These are phyloP conservation scores for Zeugodacus cucurbitae DNA, from an alignment of 1,140 invertebrate genomes.

Conservation along the genomic window DNA sequence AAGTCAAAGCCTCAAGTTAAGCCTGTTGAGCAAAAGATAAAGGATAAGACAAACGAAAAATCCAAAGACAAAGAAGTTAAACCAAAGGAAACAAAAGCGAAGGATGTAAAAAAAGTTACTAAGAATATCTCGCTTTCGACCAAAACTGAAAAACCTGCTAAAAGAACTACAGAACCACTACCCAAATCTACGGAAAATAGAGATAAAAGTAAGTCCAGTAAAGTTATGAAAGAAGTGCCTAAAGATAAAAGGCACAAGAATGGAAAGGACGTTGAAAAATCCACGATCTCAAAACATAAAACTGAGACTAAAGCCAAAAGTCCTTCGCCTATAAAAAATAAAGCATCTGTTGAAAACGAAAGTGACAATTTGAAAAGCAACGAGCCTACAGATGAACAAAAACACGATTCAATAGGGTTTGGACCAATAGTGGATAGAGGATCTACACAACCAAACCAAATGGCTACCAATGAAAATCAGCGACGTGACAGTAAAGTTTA, in stretches of 20 bases:
- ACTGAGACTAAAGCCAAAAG: conserved; percentile 30
- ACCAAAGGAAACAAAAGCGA: conserved; percentile 38
- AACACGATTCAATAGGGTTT: neutral
- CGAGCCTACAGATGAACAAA: no score
- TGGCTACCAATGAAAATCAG: neutral
- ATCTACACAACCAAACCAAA: neutral
- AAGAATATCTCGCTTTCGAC: neutral
- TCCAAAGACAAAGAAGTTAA: conserved; percentile 45
- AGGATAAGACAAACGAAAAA: conserved; percentile 43
- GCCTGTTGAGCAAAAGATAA: conserved; percentile 45
- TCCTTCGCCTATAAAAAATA: neutral
- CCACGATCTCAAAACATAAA: conserved; percentile 16
- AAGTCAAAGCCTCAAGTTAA: conserved; percentile 39
- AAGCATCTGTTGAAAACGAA: neutral
- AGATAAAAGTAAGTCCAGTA: neutral
- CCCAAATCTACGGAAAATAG: neutral
- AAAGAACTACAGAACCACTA: neutral
- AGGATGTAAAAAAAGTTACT: conserved; percentile 17
- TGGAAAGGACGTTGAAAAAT: conserved; percentile 8
- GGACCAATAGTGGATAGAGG: neutral
- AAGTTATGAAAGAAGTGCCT: neutral
- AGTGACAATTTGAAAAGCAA: neutral
- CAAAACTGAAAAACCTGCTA: conserved; percentile 11
- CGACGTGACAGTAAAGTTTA: neutral
- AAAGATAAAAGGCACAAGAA: conserved; percentile 21